These are phyloP conservation scores for Myrmecobius fasciatus DNA, from an alignment of 2,113 vertebrate species.

Conservation along the genomic window DNA sequence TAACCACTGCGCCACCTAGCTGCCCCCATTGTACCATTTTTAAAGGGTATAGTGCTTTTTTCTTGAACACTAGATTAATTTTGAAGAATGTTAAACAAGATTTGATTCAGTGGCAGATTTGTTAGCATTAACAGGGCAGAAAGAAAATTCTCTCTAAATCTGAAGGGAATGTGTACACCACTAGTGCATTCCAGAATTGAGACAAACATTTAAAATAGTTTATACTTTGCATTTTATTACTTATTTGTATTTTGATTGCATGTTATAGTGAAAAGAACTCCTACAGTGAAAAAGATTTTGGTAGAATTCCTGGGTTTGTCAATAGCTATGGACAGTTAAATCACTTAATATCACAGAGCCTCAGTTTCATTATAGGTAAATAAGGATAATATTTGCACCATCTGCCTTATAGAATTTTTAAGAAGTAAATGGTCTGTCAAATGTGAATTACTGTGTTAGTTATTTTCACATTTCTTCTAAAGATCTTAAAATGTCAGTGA, in stretches of 20 bases:
- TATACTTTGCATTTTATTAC: background rate
- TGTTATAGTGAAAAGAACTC: background rate
- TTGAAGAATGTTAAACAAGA: background rate
- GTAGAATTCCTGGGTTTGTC: background rate
- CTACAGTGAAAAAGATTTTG: background rate
- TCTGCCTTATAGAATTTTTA: background rate
- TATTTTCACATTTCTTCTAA: slow-evolving; percentile 13
- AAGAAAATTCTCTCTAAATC: background rate
- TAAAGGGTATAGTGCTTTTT: background rate
- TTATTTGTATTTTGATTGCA: background rate
- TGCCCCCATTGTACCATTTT: background rate
- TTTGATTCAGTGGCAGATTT: background rate
- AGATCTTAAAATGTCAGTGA: slow-evolving; percentile 18
- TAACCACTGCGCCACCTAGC: too few species aligned
- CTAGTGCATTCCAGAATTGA: background rate
- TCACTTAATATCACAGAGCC: background rate
- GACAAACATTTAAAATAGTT: background rate
- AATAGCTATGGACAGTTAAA: background rate
- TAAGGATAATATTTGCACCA: background rate
- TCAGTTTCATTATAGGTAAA: background rate
- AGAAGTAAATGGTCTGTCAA: background rate
- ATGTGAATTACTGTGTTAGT: background rate
- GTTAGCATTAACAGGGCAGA: background rate
- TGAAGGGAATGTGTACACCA: background rate
- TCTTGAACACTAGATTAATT: background rate